Evolutionary conservation across 2,888 invertebrate species (phyloP).

Genomic region (Heliconius hortense): DNA sequence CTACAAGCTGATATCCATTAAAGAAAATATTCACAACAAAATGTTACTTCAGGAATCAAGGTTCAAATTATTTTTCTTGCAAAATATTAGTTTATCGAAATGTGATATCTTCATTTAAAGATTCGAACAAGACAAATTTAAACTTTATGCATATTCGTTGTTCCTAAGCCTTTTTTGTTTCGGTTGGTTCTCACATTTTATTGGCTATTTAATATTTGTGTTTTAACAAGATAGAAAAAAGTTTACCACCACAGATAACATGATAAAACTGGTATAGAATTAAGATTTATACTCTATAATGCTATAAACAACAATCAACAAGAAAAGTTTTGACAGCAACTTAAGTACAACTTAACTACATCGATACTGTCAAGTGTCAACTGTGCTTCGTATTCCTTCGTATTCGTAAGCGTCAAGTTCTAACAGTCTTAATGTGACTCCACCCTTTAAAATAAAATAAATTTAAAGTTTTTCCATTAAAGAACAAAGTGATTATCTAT

Average conservation of each 20-base stretch:
- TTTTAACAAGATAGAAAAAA: background rate
- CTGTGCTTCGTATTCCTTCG: background rate
- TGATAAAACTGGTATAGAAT: no score
- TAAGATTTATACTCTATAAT: background rate
- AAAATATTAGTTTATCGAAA: no score
- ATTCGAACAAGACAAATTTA: no score
- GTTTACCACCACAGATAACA: background rate
- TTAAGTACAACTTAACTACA: constrained; percentile 1
- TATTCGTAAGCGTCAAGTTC: constrained; percentile 3
- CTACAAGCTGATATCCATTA: no score
- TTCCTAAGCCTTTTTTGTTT: no score
- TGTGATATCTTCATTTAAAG: no score
- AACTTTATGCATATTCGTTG: no score
- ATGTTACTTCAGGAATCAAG: no score
- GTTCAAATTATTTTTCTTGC: no score
- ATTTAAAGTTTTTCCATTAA: background rate
- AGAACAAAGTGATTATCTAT: background rate
- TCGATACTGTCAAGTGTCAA: background rate
- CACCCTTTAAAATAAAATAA: constrained; percentile 6
- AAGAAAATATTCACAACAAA: no score
- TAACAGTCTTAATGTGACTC: constrained; percentile 19
- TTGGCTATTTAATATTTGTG: background rate
- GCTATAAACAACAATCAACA: constrained; percentile 7
- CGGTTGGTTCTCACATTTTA: no score
- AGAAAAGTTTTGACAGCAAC: constrained; percentile 14